A percentile compares a stretch with the other conserved stretches of the same genome.
Conservation (phyloP, 2,888 invertebrate genomes). For the Perizoma affinitatum region DNA sequence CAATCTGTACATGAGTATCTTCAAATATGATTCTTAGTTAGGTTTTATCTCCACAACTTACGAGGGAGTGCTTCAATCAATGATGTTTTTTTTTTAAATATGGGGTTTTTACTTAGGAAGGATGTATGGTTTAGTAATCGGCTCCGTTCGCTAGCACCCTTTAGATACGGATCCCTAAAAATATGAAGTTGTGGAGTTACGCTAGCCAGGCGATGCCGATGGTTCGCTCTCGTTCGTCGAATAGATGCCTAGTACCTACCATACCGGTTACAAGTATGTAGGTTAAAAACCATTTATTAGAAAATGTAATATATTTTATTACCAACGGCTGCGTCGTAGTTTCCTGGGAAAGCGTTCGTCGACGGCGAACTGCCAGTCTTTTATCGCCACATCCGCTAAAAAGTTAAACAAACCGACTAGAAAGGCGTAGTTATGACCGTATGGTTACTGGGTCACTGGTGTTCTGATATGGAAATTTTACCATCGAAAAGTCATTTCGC, state of each 20-base stretch:
- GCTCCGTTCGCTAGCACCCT: no score
- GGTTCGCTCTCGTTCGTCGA: neutral
- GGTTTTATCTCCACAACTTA: no score
- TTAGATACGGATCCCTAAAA: no score
- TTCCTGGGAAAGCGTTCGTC: conserved; percentile 49
- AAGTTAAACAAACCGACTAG: conserved; percentile 59
- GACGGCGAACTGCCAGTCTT: conserved; percentile 34
- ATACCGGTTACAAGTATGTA: conserved; percentile 17
- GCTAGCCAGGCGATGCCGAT: no score
- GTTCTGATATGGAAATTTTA: conserved; percentile 44
- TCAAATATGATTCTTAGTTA: no score
- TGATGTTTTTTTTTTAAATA: neutral
- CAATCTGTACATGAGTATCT: no score
- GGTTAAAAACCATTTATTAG: conserved; percentile 30
- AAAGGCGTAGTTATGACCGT: conserved; percentile 49
- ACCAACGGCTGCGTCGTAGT: conserved; percentile 35
- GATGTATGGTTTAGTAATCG: no score
- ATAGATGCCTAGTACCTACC: neutral
- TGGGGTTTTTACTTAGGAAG: no score
- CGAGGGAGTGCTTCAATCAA: no score
- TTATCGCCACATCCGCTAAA: conserved; percentile 56
- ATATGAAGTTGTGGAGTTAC: conserved; percentile 1
- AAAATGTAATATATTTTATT: conserved; percentile 31
- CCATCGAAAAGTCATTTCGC: no score
- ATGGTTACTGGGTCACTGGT: conserved; percentile 56